Conservation (phyloP, 1,140 invertebrate genomes). For the Ylistrum balloti region DNA sequence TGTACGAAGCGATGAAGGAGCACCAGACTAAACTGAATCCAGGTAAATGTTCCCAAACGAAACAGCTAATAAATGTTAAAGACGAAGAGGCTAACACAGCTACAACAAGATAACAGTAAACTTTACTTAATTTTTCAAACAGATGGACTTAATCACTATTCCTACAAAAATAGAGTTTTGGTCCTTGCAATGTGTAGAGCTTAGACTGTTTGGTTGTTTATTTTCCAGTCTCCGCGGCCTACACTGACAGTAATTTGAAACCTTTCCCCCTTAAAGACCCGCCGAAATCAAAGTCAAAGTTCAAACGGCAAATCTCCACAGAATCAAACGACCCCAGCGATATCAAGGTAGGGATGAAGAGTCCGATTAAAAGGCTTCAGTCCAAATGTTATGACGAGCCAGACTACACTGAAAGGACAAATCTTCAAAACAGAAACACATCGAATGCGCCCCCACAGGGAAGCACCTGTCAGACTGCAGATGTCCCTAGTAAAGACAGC, state of each 20-base stretch:
- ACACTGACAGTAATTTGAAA: background rate
- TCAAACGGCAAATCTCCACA: constrained; percentile 56
- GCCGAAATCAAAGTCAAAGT: constrained; percentile 55
- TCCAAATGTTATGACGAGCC: background rate
- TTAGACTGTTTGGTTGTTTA: no score
- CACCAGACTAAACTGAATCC: background rate
- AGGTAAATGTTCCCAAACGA: background rate
- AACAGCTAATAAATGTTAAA: no score
- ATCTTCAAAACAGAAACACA: background rate
- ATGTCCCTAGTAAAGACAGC: background rate
- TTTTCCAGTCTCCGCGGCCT: background rate
- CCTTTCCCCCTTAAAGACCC: constrained; percentile 58
- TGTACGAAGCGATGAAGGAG: background rate
- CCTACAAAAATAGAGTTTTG: no score
- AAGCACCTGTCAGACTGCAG: background rate
- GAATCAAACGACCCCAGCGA: constrained; percentile 53
- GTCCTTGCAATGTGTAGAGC: no score
- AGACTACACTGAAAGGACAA: background rate
- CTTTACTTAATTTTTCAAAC: no score
- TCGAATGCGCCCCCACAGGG: background rate
- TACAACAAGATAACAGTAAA: no score
- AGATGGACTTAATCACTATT: no score
- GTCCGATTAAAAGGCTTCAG: constrained; percentile 48
- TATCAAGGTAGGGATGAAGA: background rate
- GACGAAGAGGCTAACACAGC: no score